Percentiles rank a stretch among this genome's conserved stretches.
Conservation (phyloP, 2,113 vertebrate genomes). For the Isichthys henryi region DNA sequence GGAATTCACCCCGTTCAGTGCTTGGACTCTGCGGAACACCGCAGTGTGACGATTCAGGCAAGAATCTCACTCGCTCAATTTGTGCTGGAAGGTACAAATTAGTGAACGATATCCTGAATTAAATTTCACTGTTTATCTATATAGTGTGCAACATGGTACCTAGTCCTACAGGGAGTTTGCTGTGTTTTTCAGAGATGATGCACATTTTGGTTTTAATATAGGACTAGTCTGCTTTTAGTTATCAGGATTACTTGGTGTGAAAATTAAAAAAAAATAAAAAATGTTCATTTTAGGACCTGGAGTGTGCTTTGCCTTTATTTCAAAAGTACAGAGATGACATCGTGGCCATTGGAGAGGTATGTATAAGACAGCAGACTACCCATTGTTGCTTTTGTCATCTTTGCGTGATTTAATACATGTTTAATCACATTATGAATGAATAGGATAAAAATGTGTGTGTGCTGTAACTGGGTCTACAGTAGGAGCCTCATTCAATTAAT, state of each 20-base stretch:
- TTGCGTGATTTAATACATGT: background rate
- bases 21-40: constrained; percentile 12
- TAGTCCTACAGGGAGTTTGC: background rate
- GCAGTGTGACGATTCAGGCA: constrained; percentile 36
- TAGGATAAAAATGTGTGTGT: too few relatives aligned
- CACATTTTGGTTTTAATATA: background rate
- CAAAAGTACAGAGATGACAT: constrained; percentile 43
- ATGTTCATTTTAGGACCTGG: constrained; percentile 42
- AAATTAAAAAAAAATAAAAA: constrained; percentile 1
- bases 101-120: background rate
- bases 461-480: background rate
- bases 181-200: background rate
- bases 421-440: background rate
- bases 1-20: constrained; percentile 39
- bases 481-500: background rate
- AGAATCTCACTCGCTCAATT: background rate
- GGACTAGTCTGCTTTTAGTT: background rate
- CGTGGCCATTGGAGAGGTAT: constrained; percentile 43
- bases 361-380: background rate
- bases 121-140: background rate
- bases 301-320: constrained; percentile 41
- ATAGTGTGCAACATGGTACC: background rate
- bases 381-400: background rate
- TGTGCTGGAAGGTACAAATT: background rate
- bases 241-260: background rate